Evolutionary conservation across 2,888 invertebrate genomes (phyloP), one percentile per base, ranked within the genome.

Genomic region (Seladonia tumulorum): DNA sequence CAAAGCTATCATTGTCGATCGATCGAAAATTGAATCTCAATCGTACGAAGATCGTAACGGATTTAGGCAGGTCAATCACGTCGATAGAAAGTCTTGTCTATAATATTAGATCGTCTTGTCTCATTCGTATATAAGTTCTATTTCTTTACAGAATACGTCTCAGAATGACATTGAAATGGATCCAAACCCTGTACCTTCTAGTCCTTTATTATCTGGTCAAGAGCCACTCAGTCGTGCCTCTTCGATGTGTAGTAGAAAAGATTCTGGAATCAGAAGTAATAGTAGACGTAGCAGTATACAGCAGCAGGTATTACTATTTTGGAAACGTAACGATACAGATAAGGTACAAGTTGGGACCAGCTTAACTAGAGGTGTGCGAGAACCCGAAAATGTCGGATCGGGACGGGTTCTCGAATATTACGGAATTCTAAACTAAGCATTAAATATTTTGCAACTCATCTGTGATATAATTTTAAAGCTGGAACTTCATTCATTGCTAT

Each of bases 251-350:
- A 98, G 98, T 91, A 96, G 98, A 82, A 98, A 98, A 95, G 98
- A 98, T 95, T 98, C 98, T 1, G 98, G 98, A 18, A 98, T 98
- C 83, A 96, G 97, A 91, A 98, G 98, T 94, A 98, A 97, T 81
- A 98, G 98, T 91, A 96, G 98, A 5, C 96, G 98, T 83, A 98
- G 98, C 91, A 98, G 98, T 93, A 98, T 98, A 94, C 97, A 97
- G 92, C 98, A 98, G 91, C 98, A 98, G 96, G 98, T 98, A 89
- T 45, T 42, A 2, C 42, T 45, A 49, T 42, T n/a, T 70, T 42
- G 42, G 18, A 70, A 66, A 60, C 16, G 53, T 73, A 60, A 5
- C 25, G n/a, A n/a, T 22, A 25, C 53, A n/a, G n/a, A 63, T 63
- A 5, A 63, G 12, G 25, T 63, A 29, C n/a, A 16, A n/a, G 10